Base-by-base conservation (phyloP, 2,797 vertebrate genomes). In the Crenichthys baileyi region DNA sequence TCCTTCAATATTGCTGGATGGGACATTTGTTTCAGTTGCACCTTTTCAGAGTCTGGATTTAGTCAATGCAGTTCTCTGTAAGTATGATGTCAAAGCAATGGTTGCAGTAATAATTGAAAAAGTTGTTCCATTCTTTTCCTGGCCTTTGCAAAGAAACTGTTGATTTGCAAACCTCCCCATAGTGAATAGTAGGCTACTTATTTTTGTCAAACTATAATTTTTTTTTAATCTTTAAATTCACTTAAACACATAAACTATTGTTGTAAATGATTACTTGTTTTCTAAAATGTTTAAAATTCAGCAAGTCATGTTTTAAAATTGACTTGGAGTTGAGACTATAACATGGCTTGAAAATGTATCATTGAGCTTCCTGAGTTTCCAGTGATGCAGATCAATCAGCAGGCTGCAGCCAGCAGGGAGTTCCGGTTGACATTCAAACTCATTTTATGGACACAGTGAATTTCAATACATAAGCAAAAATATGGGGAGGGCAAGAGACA, bases 361-460 rank as follows among this genome's bases (percentile, higher is more conserved):
- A 70, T 80, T 36, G 46, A 48, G 73, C 24, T 56, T 50, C 26
- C 51, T 18, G 58, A 70, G 7, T 75, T 85, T 82, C 46, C 24
- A 76, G 53, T 8, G 50, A 79, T n/a, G 75, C 65, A 20, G 72
- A 84, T 87, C 73, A 87, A 77, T 85, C 53, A 41, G 72, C 39
- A 26, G n/a, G 46, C 61, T 68, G 77, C 71, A 63, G 72, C 72
- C 73, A 53, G 72, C 15, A 12, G 58, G 58, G 72, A 77, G 74
- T 80, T 74, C 79, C 76, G 48, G 18, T 60, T 93, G 93, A 92
- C 92, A 90, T 91, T 94, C 82, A 88, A 58, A 82, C 60, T 84
- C 60, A 92, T 91, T 92, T 89, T 74, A 77, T 88, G 85, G 85
- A 85, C 84, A 86, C 74, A 88, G 83, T 91, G 80, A 84, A 89